A percentile compares a stretch with the other conserved stretches of the same genome.
Conservation (phyloP, 2,888 invertebrate species). For the Meteorus cinctellus region DNA sequence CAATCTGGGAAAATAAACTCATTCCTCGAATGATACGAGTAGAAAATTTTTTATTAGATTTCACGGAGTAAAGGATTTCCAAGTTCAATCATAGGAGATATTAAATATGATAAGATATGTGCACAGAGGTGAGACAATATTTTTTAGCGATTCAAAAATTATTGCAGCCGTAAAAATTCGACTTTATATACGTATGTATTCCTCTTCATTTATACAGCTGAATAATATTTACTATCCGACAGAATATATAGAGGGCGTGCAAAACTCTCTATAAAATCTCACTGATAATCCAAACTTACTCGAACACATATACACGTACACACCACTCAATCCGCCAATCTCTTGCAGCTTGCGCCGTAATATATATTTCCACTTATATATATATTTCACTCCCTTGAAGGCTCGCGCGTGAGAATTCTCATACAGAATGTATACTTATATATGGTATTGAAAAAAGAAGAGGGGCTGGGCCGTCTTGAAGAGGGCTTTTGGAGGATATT, state of each 20-base stretch:
- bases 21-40: background rate
- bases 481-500: constrained; percentile 58
- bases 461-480: constrained; percentile 23
- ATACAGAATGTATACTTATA: constrained; percentile 1
- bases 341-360: constrained; percentile 31
- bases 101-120: background rate
- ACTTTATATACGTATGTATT: background rate
- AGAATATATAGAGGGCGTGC: background rate
- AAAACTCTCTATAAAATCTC: constrained; percentile 8
- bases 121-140: background rate
- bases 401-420: background rate
- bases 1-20: background rate
- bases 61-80: background rate
- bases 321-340: constrained; percentile 23
- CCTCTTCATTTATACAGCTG: background rate
- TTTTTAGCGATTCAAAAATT: constrained; percentile 21
- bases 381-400: constrained; percentile 14
- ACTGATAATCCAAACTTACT: constrained; percentile 22
- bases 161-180: constrained; percentile 17
- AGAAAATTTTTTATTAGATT: background rate
- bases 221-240: constrained; percentile 1
- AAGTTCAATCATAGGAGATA: constrained; percentile 17
- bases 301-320: background rate
- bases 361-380: constrained; percentile 29
- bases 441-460: background rate